Base-by-base conservation (phyloP, 1,140 invertebrate species). In the Pseudoatta argentina region DNA sequence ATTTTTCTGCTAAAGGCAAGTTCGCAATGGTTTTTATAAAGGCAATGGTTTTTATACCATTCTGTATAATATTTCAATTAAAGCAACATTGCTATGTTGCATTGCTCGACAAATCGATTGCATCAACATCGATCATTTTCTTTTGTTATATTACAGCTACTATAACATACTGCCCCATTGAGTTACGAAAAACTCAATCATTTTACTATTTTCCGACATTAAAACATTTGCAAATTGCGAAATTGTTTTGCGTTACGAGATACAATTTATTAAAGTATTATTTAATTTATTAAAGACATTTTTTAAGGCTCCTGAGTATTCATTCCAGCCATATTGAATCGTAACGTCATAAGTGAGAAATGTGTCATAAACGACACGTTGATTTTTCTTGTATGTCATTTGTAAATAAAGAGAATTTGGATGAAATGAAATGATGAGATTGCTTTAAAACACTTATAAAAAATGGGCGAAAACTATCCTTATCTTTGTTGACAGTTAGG, bases 21-120 rank as follows among this genome's bases (percentile, higher is more conserved):
- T 73, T 77, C 14, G 51, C 21, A 77, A 30, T 30, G 27, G 2
- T 30, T 27, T 76, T 79, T 44, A 64, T 24, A 34, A 21, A 21
- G 21, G 21, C 21, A 77, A 30, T 30, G 27, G 2, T 30, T 27
- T 76, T 79, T 44, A 64, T 24, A 34, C 21, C 57, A 64, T 44
- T 51, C 51, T 77, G 64, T 64, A n/a, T 44, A 73, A 34, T 34
- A 34, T 34, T 34, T 34, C 30, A 34, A 73, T 59, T 48, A 59
- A 82, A 69, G 18, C 24, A 63, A 83, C 7, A 55, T 83, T 83
- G 73, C 30, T 73, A 51, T 48, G 30, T 67, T 34, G 30, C 30
- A 30, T 30, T 30, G 48, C 8, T 30, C 12, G 24, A 51, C 39
- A 18, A 73, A 71, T 83, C n/a, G 55, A 73, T 82, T 73, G 67